Conservation (phyloP, 2,113 vertebrate species). For the Anolis carolinensis region DNA sequence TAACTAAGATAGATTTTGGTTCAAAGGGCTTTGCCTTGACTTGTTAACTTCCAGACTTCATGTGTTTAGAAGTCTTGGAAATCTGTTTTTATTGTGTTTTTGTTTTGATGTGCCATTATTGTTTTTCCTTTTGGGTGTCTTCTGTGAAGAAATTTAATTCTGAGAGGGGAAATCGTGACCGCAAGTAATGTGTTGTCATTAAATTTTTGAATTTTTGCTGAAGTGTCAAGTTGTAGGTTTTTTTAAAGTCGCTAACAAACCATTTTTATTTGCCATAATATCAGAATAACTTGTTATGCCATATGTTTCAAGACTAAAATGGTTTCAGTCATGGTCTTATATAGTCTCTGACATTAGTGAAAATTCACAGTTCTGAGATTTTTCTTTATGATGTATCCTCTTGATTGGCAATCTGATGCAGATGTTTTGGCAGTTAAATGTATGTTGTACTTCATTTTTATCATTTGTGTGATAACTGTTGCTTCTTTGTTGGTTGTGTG, state of each 20-base stretch:
- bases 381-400: neutral
- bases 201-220: neutral
- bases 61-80: constrained; percentile 8
- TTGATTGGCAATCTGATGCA: neutral
- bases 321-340: neutral
- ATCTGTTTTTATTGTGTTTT: neutral
- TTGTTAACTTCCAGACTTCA: neutral
- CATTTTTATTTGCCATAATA: neutral
- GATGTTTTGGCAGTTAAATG: too few species aligned
- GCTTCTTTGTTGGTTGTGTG: too few species aligned
- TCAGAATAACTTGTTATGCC: constrained; percentile 25
- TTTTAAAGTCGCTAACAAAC: neutral
- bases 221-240: neutral
- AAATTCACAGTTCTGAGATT: neutral
- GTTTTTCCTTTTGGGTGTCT: neutral
- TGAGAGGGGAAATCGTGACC: neutral
- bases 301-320: neutral
- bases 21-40: constrained; percentile 47
- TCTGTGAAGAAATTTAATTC: neutral
- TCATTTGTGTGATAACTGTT: too few species aligned
- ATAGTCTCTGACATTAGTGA: neutral
- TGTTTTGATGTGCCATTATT: neutral
- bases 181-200: constrained; percentile 44
- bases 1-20: constrained; percentile 29
- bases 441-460: too few species aligned